phyloP scores from a whole-genome alignment of 2,888 invertebrate genomes.

The Junonia oenone region DNA sequence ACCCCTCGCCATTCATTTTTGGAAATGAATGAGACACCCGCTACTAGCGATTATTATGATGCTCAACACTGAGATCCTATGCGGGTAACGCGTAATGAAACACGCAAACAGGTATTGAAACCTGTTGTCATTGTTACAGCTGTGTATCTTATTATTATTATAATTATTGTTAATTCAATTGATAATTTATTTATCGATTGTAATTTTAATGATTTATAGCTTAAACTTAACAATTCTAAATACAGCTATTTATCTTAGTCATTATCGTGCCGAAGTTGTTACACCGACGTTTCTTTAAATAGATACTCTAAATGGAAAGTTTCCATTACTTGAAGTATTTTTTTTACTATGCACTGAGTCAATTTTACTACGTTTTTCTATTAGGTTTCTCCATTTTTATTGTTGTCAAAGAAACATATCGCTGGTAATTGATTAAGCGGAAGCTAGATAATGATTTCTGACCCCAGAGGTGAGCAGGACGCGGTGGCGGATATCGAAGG shows the following conservation, averaged over 20 bases:
- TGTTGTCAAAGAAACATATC: slow-evolving; percentile 6
- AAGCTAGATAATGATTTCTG: slow-evolving; percentile 71
- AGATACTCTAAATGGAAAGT: background rate
- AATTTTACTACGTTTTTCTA: background rate
- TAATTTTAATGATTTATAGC: background rate
- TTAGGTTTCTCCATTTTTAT: background rate
- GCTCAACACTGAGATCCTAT: background rate
- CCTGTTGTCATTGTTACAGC: background rate
- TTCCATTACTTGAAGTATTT: background rate
- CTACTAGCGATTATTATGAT: slow-evolving; percentile 4
- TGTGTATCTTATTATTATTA: background rate
- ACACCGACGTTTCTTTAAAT: background rate
- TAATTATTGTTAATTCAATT: too few species aligned
- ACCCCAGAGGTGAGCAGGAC: slow-evolving; percentile 66
- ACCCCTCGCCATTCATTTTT: slow-evolving; percentile 58
- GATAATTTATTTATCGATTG: too few species aligned
- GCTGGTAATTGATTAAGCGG: slow-evolving; percentile 43
- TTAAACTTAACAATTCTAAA: background rate
- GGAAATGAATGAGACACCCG: slow-evolving; percentile 51
- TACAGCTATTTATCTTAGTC: background rate
- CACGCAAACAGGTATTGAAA: background rate
- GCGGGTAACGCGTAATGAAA: background rate
- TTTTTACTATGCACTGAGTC: background rate
- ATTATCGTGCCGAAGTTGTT: background rate
- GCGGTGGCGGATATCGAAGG: slow-evolving; percentile 68